Percentiles rank a stretch among this genome's conserved stretches.
Conservation (phyloP, 2,113 vertebrate species). For the Isichthys henryi region DNA sequence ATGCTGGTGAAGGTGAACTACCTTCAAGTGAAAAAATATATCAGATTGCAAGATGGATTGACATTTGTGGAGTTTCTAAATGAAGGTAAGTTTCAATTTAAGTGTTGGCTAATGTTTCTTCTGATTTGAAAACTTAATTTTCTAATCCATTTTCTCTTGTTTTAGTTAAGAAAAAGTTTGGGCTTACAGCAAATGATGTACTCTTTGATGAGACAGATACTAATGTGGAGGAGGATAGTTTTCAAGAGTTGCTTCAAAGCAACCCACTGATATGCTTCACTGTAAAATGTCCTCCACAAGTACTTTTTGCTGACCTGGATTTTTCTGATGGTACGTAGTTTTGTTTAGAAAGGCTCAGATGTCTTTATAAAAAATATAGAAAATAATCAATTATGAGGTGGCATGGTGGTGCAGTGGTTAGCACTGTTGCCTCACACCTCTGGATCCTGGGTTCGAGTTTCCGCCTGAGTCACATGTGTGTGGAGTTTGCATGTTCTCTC, state of each 20-base stretch:
- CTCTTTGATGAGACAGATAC: conserved; percentile 2
- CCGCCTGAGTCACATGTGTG: too few relatives aligned
- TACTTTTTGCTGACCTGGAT: background rate
- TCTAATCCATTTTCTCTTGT: background rate
- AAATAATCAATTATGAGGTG: background rate
- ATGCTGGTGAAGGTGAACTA: background rate
- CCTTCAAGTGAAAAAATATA: background rate
- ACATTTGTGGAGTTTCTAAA: background rate
- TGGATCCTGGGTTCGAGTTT: too few relatives aligned
- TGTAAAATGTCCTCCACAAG: background rate
- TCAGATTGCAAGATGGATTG: background rate
- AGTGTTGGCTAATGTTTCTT: background rate
- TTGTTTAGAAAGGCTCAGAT: background rate
- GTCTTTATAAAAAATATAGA: background rate
- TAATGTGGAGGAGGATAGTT: conserved; percentile 7
- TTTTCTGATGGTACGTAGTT: background rate
- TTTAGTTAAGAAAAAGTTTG: background rate
- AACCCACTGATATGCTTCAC: background rate
- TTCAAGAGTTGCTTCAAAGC: conserved; percentile 4
- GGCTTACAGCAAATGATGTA: background rate
- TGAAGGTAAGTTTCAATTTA: background rate
- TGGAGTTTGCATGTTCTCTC: too few relatives aligned
- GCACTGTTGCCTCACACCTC: too few relatives aligned
- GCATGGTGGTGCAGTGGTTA: too few relatives aligned
- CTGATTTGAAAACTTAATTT: background rate